Evolutionary conservation across 2,888 invertebrate species (phyloP), one percentile per base, ranked within the genome.

Genomic region (Eupithecia abbreviata): DNA sequence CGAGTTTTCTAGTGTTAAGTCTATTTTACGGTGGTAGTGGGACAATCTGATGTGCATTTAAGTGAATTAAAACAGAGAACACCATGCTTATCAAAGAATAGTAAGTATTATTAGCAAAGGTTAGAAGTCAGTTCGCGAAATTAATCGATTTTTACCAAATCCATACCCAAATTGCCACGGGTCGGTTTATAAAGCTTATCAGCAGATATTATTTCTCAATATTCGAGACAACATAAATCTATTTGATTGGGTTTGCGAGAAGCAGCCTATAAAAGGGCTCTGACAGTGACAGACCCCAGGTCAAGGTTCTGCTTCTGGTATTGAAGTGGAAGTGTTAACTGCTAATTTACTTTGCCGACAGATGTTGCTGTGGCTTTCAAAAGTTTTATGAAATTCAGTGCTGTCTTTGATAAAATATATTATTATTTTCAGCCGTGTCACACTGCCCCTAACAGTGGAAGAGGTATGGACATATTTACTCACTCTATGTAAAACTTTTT

Each of bases 401-500:
- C n/a, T 51, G 49, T 51, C 70, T 43, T 75, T 80, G 76, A 79
- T 72, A 73, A 47, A 67, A 47, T 75, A 4, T 72, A 65, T 80
- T 79, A 89, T 93, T 91, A 87, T 90, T 96, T 96, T 90, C 96
- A 99, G 99, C 96, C 98, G 99, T 91, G 98, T 99, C 89, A 97
- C 98, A 92, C 96, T 99, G 94, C 99, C 99, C 90, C 96, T 99
- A 93, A 98, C 98, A 88, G 99, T 99, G 85, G 98, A 99, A 96
- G 99, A 99, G 98, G 98, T 98, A 96, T 96, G 97, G 80, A 78
- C 76, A 12, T 62, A 58, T 58, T 58, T 58, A 58, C 55, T 58
- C 3, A n/a, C 18, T 58, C 58, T 30, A 30, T 62, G 30, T 30
- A 12, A 2, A 62, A 62, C 10, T 10, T 10, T 10, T 18, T 58